Percentiles rank a stretch among this genome's conserved stretches.
phyloP scores from a whole-genome alignment of 2,797 vertebrate genomes.

The Falco novaeseelandiae region DNA sequence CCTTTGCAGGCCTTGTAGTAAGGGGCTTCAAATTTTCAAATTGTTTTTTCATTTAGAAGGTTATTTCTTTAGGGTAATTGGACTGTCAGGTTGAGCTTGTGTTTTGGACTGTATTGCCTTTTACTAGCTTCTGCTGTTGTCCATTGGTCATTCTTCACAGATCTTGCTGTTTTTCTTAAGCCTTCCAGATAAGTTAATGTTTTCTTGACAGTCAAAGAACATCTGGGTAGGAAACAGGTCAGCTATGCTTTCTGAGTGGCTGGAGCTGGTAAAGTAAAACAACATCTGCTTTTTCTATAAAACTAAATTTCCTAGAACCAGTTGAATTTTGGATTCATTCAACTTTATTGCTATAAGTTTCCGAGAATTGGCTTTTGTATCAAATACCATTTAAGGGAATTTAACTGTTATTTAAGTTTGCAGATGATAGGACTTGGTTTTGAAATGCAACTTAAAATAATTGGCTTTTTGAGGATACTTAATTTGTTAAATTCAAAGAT shows the following conservation, averaged over 20 bases:
- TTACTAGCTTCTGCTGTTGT: background rate
- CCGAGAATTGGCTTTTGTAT: background rate
- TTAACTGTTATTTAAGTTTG: background rate
- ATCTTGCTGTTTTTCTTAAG: background rate
- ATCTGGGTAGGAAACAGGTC: background rate
- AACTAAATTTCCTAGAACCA: conserved; percentile 1
- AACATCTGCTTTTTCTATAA: conserved; percentile 26
- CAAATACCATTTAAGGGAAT: background rate
- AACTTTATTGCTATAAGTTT: background rate
- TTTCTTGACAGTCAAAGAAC: background rate
- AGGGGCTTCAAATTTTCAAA: background rate
- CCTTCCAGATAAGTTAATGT: background rate
- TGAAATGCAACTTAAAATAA: background rate
- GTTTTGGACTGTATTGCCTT: background rate
- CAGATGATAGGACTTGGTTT: background rate
- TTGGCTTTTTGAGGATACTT: background rate
- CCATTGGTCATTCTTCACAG: background rate
- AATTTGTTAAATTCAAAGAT: background rate
- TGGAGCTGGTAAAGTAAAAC: background rate
- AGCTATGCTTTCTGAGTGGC: background rate
- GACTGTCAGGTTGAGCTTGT: background rate
- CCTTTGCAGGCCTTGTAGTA: background rate
- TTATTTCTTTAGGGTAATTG: background rate
- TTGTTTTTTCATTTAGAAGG: background rate
- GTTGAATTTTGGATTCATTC: background rate